Evolutionary conservation across 2,888 invertebrate species (phyloP).

Genomic region (Dione vanillae): DNA sequence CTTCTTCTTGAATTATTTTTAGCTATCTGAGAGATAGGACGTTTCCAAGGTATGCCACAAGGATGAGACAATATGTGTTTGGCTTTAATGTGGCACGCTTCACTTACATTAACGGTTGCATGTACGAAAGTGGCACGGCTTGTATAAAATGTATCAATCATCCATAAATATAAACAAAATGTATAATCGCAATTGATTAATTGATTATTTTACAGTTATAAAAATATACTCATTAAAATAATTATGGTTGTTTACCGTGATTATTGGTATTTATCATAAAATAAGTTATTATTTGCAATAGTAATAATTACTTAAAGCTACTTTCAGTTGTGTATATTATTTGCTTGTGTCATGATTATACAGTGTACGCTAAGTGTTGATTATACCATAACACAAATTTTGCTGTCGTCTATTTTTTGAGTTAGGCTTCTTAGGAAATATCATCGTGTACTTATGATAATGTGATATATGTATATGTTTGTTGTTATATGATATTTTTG

Average conservation of each 20-base stretch:
- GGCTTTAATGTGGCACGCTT: constrained; percentile 80
- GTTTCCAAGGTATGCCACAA: constrained; percentile 91
- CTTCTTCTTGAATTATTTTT: constrained; percentile 71
- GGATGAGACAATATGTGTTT: constrained; percentile 68
- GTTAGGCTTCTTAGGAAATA: constrained; percentile 22
- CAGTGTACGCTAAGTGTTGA: constrained; percentile 6
- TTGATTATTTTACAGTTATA: constrained; percentile 39
- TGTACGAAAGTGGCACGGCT: constrained; percentile 78
- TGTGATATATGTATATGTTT: not conserved
- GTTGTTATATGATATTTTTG: not conserved
- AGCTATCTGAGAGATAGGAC: constrained; percentile 97
- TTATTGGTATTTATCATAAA: not conserved
- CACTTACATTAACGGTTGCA: constrained; percentile 62
- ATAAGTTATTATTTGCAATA: constrained; percentile 13
- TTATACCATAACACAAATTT: not conserved
- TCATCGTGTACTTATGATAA: not conserved
- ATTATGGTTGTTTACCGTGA: not conserved
- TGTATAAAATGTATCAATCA: constrained; percentile 45
- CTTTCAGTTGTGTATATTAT: constrained; percentile 14
- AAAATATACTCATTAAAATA: not conserved
- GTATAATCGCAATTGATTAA: constrained; percentile 38
- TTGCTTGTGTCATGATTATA: constrained; percentile 9
- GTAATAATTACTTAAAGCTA: constrained; percentile 8
- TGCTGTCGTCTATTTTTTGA: constrained; percentile 5
- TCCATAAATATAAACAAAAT: constrained; percentile 28